These are phyloP conservation scores for Orycteropus afer DNA, from an alignment of 2,113 vertebrate genomes.

Conservation along the genomic window DNA sequence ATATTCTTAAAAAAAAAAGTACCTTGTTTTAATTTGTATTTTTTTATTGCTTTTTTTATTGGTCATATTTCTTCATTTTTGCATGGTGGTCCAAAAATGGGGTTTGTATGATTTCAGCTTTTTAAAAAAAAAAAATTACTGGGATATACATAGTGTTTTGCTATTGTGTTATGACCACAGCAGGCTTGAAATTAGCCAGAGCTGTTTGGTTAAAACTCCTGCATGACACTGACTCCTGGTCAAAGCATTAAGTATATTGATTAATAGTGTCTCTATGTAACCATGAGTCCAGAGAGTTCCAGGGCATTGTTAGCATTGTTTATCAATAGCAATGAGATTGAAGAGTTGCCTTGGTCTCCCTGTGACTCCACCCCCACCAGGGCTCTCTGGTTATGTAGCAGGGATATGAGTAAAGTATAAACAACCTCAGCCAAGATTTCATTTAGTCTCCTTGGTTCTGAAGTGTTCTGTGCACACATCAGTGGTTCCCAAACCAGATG, in stretches of 20 bases:
- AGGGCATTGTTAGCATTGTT: slow-evolving; percentile 45
- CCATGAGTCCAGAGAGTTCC: slow-evolving; percentile 24
- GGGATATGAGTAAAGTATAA: not conserved
- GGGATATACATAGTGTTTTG: not conserved
- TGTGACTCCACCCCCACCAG: not conserved
- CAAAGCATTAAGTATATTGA: slow-evolving; percentile 28
- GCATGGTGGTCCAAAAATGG: not conserved
- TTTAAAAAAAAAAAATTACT: not conserved
- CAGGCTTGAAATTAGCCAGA: slow-evolving; percentile 16
- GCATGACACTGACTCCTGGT: slow-evolving; percentile 16
- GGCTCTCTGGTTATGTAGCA: not conserved
- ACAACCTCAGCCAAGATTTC: not conserved
- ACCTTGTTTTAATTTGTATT: slow-evolving; percentile 50
- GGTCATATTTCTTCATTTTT: slow-evolving; percentile 24
- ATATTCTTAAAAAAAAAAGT: not conserved
- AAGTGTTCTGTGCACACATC: not conserved
- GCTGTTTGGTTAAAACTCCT: slow-evolving; percentile 30
- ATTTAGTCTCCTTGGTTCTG: not conserved
- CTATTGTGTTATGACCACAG: not conserved
- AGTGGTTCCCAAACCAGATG: not conserved
- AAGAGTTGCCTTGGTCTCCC: not conserved
- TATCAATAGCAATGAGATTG: slow-evolving; percentile 37
- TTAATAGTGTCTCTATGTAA: slow-evolving; percentile 11
- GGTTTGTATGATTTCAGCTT: slow-evolving; percentile 1
- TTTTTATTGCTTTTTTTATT: slow-evolving; percentile 59